Evolutionary conservation across 2,888 invertebrate genomes (phyloP).

Genomic region (Acanthosepion esculentum): DNA sequence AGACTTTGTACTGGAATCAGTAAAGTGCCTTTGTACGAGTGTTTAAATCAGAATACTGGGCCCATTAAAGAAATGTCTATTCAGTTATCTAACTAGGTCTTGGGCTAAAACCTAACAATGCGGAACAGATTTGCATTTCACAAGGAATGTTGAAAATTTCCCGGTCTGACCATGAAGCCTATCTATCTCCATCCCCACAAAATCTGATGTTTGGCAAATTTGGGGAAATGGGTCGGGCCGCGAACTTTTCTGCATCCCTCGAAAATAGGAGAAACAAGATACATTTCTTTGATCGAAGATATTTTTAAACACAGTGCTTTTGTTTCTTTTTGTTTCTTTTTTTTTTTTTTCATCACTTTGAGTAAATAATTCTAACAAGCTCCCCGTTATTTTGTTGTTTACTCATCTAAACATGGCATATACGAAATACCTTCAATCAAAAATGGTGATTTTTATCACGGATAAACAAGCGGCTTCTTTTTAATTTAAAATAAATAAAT

Average conservation of each 20-base stretch:
- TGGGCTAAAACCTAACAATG: background rate
- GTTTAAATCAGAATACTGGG: no score
- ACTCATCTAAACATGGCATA: background rate
- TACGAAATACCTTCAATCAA: background rate
- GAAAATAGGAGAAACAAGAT: background rate
- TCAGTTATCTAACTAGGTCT: background rate
- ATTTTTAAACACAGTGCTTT: no score
- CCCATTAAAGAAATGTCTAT: no score
- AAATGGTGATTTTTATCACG: background rate
- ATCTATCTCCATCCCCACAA: no score
- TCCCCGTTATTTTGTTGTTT: background rate
- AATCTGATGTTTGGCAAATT: no score
- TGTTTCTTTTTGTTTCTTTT: background rate
- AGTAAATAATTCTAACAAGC: background rate
- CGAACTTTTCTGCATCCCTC: no score
- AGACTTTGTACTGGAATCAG: no score
- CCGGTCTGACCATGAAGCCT: no score
- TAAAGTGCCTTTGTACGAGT: no score
- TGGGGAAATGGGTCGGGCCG: no score
- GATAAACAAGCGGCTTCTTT: background rate
- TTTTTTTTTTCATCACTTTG: background rate
- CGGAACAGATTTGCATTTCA: background rate
- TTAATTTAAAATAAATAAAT: background rate
- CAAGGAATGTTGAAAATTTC: no score
- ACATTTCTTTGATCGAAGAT: background rate